Conservation (phyloP, 2,888 invertebrate genomes). For the Oxycera nigricornis region DNA sequence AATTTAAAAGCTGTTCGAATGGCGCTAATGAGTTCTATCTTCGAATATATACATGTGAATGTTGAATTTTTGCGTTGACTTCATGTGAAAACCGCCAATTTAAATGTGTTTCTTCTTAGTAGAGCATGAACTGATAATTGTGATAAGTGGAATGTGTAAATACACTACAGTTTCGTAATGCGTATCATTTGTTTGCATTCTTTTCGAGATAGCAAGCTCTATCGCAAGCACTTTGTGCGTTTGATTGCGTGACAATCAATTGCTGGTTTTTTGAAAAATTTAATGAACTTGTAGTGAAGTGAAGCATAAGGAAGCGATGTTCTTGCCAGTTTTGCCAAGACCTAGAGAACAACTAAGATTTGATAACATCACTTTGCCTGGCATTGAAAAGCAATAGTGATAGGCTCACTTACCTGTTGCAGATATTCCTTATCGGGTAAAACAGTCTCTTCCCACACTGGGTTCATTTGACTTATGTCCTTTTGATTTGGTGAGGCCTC, state of each 20-base stretch:
- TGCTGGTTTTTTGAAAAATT: no score
- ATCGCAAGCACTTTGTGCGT: background rate
- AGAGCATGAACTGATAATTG: background rate
- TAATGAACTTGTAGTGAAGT: no score
- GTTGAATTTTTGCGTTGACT: background rate
- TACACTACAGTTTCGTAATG: background rate
- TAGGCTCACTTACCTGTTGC: conserved; percentile 70
- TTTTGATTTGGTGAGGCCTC: conserved; percentile 58
- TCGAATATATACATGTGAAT: background rate
- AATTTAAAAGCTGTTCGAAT: background rate
- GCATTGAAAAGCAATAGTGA: no score
- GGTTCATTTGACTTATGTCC: conserved; percentile 62
- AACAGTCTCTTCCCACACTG: conserved; percentile 80
- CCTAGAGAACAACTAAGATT: no score
- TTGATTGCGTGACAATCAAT: no score
- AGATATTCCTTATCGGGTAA: conserved; percentile 87
- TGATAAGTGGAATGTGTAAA: background rate
- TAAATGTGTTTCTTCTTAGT: background rate
- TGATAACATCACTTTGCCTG: no score
- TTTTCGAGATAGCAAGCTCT: background rate
- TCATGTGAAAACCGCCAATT: background rate
- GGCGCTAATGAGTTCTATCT: background rate
- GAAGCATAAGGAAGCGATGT: no score
- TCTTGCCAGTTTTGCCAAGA: no score
- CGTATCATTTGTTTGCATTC: background rate